These are phyloP conservation scores for Orius insidiosus DNA, from an alignment of 1,140 invertebrate genomes.

Conservation along the genomic window DNA sequence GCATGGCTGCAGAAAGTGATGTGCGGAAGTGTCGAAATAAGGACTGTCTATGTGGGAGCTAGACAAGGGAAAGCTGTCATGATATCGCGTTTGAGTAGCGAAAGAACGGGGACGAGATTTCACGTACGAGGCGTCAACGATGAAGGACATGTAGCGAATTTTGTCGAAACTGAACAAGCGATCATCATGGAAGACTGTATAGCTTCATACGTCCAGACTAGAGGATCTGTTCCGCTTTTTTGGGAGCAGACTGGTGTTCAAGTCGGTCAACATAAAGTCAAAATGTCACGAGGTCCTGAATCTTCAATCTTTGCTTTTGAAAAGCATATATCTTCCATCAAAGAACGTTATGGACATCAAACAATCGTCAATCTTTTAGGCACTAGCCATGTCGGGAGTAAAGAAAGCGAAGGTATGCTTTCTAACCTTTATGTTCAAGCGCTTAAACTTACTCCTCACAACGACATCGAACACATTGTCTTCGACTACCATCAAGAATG, in stretches of 20 bases:
- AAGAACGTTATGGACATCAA: conserved; percentile 80
- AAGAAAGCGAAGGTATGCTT: conserved; percentile 91
- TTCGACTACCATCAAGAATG: conserved; percentile 91
- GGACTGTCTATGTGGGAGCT: conserved; percentile 87
- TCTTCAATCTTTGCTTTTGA: conserved; percentile 81
- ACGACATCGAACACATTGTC: conserved; percentile 59
- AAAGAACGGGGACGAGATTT: conserved; percentile 87
- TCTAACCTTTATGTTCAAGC: conserved; percentile 77
- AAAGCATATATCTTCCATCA: conserved; percentile 71
- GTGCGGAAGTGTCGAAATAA: conserved; percentile 90
- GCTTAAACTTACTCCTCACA: conserved; percentile 42
- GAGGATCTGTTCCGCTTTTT: conserved; percentile 94
- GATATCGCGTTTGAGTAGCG: conserved; percentile 88
- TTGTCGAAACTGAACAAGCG: conserved; percentile 97
- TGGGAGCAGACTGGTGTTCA: conserved; percentile 99
- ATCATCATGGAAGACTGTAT: conserved; percentile 79
- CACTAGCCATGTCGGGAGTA: conserved; percentile 69
- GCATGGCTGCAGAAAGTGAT: conserved; percentile 84
- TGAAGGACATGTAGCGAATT: conserved; percentile 97
- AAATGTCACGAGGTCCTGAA: conserved; percentile 87
- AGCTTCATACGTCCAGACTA: conserved; percentile 68
- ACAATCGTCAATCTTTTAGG: conserved; percentile 86
- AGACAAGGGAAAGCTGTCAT: conserved; percentile 83
- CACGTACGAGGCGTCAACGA: conserved; percentile 98
- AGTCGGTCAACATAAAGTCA: conserved; percentile 95